Evolutionary conservation across 1,140 invertebrate species (phyloP).

Genomic region (Solenopsis invicta): DNA sequence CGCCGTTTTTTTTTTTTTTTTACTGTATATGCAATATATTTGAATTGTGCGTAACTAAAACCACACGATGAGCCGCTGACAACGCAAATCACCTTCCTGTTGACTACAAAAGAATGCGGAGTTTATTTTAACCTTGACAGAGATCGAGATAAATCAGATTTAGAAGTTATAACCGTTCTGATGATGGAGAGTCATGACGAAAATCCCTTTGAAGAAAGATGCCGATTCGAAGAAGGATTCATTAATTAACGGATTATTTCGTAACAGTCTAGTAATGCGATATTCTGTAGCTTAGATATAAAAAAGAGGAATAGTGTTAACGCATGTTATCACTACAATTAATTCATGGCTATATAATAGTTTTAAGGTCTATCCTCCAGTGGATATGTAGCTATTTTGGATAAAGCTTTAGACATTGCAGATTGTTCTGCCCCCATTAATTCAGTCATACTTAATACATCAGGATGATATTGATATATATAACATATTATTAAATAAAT

Average conservation of each 20-base stretch:
- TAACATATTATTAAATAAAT: too few relatives aligned
- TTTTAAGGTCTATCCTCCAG: too few relatives aligned
- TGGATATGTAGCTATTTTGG: too few relatives aligned
- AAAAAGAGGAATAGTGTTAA: background rate
- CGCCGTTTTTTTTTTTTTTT: too few relatives aligned
- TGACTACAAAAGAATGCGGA: constrained; percentile 28
- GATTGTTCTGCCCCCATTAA: too few relatives aligned
- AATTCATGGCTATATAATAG: background rate
- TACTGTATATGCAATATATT: background rate
- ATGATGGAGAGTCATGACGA: background rate
- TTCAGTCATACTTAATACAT: too few relatives aligned
- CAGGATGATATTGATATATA: too few relatives aligned
- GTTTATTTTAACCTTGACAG: constrained; percentile 37
- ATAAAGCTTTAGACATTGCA: too few relatives aligned
- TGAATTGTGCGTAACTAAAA: constrained; percentile 49
- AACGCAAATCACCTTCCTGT: constrained; percentile 37
- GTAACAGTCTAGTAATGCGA: background rate
- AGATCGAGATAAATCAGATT: constrained; percentile 21
- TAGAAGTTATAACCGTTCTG: background rate
- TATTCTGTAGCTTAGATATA: background rate
- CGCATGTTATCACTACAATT: background rate
- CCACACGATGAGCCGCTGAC: background rate
- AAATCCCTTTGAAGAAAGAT: constrained; percentile 21
- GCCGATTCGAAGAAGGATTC: constrained; percentile 5
- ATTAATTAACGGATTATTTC: background rate